Evolutionary conservation across 2,888 invertebrate species (phyloP).

Genomic region (Eledona agricola): DNA sequence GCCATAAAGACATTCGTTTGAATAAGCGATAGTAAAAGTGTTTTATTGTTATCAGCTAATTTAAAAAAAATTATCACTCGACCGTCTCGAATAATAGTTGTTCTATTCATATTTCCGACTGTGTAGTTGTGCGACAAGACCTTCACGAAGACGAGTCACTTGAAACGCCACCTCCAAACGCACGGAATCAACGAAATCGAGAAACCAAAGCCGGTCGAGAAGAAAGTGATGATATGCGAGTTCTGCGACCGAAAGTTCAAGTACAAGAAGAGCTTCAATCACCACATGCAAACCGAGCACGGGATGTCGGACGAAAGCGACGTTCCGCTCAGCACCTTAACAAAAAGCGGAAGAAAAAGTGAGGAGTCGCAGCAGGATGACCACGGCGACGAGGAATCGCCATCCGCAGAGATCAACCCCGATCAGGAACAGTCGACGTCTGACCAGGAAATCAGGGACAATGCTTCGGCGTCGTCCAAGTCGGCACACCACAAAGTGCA

Average conservation of each 20-base stretch:
- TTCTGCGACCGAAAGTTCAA: constrained; percentile 63
- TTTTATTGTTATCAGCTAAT: too few species aligned
- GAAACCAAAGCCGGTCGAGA: constrained; percentile 34
- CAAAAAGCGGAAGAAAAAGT: constrained; percentile 16
- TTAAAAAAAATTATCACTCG: too few species aligned
- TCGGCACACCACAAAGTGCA: constrained; percentile 49
- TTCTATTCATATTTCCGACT: constrained; percentile 6
- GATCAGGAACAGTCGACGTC: neutral
- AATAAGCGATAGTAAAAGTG: too few species aligned
- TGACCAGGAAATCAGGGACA: constrained; percentile 11
- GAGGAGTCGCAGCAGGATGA: constrained; percentile 12
- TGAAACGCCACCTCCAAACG: constrained; percentile 53
- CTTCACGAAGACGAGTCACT: constrained; percentile 55
- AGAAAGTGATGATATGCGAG: constrained; percentile 59
- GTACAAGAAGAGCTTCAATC: constrained; percentile 61
- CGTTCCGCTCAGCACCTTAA: constrained; percentile 41
- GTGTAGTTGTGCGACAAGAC: constrained; percentile 53
- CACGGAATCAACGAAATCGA: constrained; percentile 50
- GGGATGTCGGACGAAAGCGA: constrained; percentile 59
- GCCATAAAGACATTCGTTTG: too few species aligned
- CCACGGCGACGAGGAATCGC: constrained; percentile 2
- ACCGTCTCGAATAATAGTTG: too few species aligned
- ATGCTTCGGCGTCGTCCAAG: constrained; percentile 4
- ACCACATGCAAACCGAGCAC: constrained; percentile 62
- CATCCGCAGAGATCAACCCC: constrained; percentile 6